Evolutionary conservation across 2,888 invertebrate genomes (phyloP), one percentile per base, ranked within the genome.

Genomic region (Mythimna albipuncta): DNA sequence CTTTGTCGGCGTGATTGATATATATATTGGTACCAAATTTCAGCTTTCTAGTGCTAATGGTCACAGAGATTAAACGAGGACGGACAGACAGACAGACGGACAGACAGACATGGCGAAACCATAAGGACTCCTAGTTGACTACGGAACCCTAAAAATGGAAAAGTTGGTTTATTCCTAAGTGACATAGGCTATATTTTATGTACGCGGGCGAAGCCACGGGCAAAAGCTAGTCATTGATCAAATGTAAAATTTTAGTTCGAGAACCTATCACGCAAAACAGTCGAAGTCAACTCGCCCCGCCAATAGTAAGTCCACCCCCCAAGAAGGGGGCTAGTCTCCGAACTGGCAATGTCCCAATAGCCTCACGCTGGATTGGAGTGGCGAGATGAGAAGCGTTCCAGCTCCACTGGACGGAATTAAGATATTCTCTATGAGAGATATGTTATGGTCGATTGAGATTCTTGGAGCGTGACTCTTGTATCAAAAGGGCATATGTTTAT

Each of bases 321-420:
- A 52, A 55, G 32, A 35, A 61, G 59, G 81, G 77, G 79, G 68
- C 55, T n/a, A 64, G 75, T 79, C 79, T 82, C 73, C 72, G 69
- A 72, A 84, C 85, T 85, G 85, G 85, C 85, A 82, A 85, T 84
- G 86, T 73, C 75, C 85, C 85, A 85, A 85, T 85, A 85, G 79
- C 84, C 75, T 82, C 85, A 81, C 83, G 78, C 81, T 77, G 81
- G 73, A 85, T 85, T 85, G 86, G 77, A 85, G 86, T 81, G 84
- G 76, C 75, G 75, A 84, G 84, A 85, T 85, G 85, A 85, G 77
- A 75, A 72, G 78, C 76, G 65, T 64, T 73, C 66, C 68, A 75
- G 70, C 71, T 75, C 74, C 74, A 74, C 77, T 85, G 84, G 84
- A 74, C 84, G 68, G 74, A 71, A 85, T 85, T 85, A 85, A 85